These are phyloP conservation scores for Brienomyrus longianalis DNA, from an alignment of 2,113 vertebrate species.

Conservation along the genomic window DNA sequence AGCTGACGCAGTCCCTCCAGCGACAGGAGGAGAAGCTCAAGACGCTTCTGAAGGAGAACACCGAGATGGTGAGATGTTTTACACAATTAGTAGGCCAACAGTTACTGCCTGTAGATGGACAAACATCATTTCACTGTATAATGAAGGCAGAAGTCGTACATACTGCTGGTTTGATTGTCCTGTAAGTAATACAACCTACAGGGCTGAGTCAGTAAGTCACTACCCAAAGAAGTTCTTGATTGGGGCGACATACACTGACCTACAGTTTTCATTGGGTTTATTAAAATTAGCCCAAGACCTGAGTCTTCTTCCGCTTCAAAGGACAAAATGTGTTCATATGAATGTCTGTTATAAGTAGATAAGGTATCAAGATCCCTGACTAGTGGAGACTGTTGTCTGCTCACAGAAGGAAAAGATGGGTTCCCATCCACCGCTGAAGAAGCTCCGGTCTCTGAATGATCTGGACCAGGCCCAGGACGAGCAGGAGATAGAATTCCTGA, in stretches of 20 bases:
- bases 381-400: constrained; percentile 25
- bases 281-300: neutral
- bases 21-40: constrained; percentile 92
- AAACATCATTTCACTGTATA: neutral
- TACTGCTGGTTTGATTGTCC: neutral
- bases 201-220: neutral
- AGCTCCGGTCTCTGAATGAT: constrained; percentile 92
- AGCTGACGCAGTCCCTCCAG: constrained; percentile 83
- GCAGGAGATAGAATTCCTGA: constrained; percentile 94
- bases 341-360: neutral
- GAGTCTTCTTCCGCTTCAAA: neutral
- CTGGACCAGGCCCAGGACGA: constrained; percentile 95
- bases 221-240: neutral
- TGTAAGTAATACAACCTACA: neutral
- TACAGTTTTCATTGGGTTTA: neutral
- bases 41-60: constrained; percentile 80
- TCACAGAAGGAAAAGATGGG: constrained; percentile 89
- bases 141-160: neutral
- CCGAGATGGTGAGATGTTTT: constrained; percentile 80
- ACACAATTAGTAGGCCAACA: neutral
- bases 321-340: neutral
- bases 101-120: neutral
- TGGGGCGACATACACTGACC: neutral
- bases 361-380: neutral
- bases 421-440: constrained; percentile 87